phyloP scores from a whole-genome alignment of 2,797 vertebrate species.

The Graptemys geographica region DNA sequence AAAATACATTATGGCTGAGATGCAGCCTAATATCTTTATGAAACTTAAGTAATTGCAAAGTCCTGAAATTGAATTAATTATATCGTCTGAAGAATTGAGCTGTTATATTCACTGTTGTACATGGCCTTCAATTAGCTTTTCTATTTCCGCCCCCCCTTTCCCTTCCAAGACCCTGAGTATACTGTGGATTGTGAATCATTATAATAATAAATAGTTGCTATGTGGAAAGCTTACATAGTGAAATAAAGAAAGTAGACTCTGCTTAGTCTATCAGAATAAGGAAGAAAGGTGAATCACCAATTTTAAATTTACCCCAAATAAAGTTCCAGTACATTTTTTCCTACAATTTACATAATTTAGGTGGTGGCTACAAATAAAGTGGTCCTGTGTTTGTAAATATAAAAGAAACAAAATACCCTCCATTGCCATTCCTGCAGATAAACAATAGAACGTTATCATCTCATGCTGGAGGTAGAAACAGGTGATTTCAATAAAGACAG shows the following conservation, averaged over 20 bases:
- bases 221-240: neutral
- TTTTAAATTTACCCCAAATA: neutral
- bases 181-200: neutral
- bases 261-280: neutral
- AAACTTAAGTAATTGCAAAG: neutral
- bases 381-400: neutral
- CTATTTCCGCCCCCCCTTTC: neutral
- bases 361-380: neutral
- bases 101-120: rapidly evolving
- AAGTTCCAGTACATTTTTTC: neutral
- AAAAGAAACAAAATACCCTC: neutral
- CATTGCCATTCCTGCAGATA: neutral
- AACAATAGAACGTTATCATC: neutral
- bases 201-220: neutral
- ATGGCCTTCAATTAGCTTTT: neutral
- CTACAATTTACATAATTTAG: neutral
- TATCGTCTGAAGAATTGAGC: neutral
- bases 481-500: neutral
- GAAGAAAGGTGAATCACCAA: neutral
- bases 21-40: neutral
- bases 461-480: neutral
- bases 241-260: neutral
- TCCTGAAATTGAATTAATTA: neutral
- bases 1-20: neutral
- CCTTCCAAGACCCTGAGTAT: neutral